Evolutionary conservation across 2,888 invertebrate species (phyloP).

Genomic region (Cyclophora punctaria): DNA sequence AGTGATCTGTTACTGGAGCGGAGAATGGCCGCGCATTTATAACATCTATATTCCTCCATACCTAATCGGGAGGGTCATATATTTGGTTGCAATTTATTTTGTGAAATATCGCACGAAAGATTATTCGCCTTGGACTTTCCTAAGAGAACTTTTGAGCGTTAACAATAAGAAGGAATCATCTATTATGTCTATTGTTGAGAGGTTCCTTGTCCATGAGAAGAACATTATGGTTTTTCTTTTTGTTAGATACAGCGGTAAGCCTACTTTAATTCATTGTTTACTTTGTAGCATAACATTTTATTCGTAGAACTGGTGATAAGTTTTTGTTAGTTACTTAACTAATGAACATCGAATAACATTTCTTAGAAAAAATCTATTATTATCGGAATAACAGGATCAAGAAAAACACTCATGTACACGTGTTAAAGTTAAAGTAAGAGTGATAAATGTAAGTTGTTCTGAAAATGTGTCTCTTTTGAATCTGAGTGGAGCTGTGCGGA

Average conservation of each 20-base stretch:
- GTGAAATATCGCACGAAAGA: constrained; percentile 22
- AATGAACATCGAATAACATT: no score
- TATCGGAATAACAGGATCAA: no score
- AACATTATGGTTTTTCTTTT: constrained; percentile 28
- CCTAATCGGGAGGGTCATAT: constrained; percentile 10
- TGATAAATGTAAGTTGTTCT: no score
- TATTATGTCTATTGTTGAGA: constrained; percentile 46
- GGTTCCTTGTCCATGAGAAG: constrained; percentile 23
- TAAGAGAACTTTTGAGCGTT: constrained; percentile 38
- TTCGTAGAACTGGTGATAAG: background rate
- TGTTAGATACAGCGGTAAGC: constrained; percentile 21
- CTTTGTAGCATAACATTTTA: constrained; percentile 4
- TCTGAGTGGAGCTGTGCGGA: no score
- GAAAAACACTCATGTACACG: no score
- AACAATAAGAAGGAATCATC: constrained; percentile 46
- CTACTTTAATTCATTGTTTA: constrained; percentile 17
- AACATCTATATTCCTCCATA: constrained; percentile 3
- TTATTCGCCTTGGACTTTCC: constrained; percentile 39
- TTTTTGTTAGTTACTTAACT: no score
- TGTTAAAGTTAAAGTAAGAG: no score
- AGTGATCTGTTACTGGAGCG: constrained; percentile 13
- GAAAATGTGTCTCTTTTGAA: no score
- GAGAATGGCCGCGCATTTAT: constrained; percentile 17
- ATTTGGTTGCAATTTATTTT: constrained; percentile 15
- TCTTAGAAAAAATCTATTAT: no score